Conservation (phyloP, 2,113 vertebrate genomes). For the Apteryx mantelli region DNA sequence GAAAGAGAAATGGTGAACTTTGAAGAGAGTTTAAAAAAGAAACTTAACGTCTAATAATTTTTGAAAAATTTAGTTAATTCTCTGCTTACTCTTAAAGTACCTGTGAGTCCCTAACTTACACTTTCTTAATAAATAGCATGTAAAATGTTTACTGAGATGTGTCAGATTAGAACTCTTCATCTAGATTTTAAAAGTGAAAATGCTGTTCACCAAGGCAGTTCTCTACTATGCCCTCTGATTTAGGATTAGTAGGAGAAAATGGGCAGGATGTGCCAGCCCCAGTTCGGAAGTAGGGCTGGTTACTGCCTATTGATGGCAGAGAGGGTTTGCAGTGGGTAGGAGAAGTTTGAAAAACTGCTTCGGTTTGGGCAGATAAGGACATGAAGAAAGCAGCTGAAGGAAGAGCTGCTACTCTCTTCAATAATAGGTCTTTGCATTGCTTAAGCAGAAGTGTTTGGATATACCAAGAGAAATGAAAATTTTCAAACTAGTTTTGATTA, state of each 20-base stretch:
- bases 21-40: background rate
- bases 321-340: rapidly evolving
- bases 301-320: background rate
- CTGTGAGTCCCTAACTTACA: background rate
- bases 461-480: background rate
- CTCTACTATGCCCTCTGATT: background rate
- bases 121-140: background rate
- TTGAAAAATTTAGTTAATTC: background rate
- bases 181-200: background rate
- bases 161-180: background rate
- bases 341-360: background rate
- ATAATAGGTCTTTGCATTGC: rapidly evolving
- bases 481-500: background rate
- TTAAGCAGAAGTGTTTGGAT: background rate
- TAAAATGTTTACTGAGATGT: background rate
- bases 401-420: background rate
- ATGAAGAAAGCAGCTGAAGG: background rate
- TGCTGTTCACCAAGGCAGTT: rapidly evolving
- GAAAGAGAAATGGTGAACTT: background rate
- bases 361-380: rapidly evolving
- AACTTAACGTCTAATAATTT: background rate
- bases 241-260: background rate
- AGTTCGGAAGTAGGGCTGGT: rapidly evolving
- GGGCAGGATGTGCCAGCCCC: background rate
- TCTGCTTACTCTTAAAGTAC: background rate